phyloP scores from a whole-genome alignment of 1,140 invertebrate genomes.

The Ooceraea biroi region DNA sequence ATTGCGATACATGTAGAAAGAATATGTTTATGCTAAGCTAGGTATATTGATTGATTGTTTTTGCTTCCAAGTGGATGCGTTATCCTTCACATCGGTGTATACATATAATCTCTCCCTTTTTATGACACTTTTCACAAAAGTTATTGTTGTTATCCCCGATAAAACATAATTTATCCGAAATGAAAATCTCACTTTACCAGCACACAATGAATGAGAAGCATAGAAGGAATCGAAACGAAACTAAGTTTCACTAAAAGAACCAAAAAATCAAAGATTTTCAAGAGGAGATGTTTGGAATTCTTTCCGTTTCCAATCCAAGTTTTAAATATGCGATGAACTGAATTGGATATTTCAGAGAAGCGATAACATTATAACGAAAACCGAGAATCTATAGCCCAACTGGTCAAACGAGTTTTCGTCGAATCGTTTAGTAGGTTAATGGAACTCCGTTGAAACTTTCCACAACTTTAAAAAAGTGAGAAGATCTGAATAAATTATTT shows the following conservation, averaged over 20 bases:
- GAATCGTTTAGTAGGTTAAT: constrained; percentile 32
- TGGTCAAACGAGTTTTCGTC: background rate
- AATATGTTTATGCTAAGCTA: too few relatives aligned
- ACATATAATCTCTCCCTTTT: background rate
- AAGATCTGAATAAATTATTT: background rate
- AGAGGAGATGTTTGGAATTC: background rate
- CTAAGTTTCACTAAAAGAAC: background rate
- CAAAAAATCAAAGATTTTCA: background rate
- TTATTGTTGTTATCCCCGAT: background rate
- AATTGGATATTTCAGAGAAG: background rate
- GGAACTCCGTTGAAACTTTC: constrained; percentile 4
- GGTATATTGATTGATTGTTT: background rate
- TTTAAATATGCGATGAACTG: constrained; percentile 27
- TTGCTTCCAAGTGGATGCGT: background rate
- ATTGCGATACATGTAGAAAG: background rate
- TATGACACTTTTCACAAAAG: constrained; percentile 14
- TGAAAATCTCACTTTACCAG: background rate
- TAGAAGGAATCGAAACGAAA: background rate
- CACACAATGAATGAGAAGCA: background rate
- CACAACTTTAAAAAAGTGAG: background rate
- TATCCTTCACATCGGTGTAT: background rate
- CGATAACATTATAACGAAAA: constrained; percentile 5
- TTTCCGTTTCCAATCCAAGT: constrained; percentile 18
- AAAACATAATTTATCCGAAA: constrained; percentile 5
- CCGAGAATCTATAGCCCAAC: background rate